These are phyloP conservation scores for Oryzias sinensis DNA, from an alignment of 2,797 vertebrate species.

Conservation along the genomic window DNA sequence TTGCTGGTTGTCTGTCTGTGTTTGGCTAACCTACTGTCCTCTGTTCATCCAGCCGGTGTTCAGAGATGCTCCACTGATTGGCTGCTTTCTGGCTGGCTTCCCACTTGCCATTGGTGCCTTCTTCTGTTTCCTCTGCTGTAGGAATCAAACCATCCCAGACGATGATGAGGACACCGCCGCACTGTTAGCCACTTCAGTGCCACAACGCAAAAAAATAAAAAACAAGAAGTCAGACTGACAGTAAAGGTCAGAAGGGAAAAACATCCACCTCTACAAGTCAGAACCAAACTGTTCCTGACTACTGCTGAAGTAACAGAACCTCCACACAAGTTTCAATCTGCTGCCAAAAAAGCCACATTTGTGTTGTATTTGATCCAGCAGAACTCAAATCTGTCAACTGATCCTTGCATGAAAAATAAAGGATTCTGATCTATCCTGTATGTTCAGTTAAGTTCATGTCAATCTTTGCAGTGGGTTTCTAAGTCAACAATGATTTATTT, in stretches of 20 bases:
- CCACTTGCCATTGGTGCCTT: accelerated
- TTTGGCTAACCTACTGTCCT: background rate
- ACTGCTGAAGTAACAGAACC: background rate
- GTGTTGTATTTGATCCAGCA: no score
- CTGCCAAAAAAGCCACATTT: no score
- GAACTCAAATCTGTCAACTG: no score
- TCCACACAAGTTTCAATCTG: no score
- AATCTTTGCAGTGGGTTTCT: no score
- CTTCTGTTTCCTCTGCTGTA: slow-evolving; percentile 37
- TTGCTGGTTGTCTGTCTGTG: background rate
- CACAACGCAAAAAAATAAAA: background rate
- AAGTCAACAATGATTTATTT: no score
- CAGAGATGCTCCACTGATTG: slow-evolving; percentile 28
- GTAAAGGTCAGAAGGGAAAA: background rate
- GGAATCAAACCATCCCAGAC: accelerated
- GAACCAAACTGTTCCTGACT: background rate
- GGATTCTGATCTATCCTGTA: no score
- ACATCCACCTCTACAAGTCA: background rate
- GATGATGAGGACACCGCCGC: accelerated
- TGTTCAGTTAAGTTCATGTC: no score
- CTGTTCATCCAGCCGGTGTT: slow-evolving; percentile 19
- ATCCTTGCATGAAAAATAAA: no score
- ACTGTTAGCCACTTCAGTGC: accelerated
- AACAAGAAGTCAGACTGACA: slow-evolving; percentile 51
- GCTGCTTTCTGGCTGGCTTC: slow-evolving; percentile 38